Evolutionary conservation across 2,797 vertebrate species (phyloP).

Genomic region (Neosilurus hyrtlii): DNA sequence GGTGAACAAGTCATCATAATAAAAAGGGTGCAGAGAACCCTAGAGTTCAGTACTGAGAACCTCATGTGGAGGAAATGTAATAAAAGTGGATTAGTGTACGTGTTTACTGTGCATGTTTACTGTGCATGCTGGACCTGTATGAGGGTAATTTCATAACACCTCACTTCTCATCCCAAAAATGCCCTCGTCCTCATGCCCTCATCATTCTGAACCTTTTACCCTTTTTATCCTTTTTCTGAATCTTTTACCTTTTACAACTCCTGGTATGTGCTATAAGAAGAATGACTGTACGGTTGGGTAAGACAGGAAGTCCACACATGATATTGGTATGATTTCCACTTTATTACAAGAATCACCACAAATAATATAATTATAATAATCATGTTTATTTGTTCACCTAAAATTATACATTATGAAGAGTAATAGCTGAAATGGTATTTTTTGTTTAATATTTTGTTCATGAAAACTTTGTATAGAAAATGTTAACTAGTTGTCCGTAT

Average conservation of each 20-base stretch:
- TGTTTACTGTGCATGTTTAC: conserved; percentile 24
- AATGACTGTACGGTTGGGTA: conserved; percentile 37
- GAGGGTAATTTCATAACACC: conserved; percentile 5
- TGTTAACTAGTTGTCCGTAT: not conserved
- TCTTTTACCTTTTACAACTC: too few relatives aligned
- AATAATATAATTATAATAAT: not conserved
- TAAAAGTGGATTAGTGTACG: conserved; percentile 42
- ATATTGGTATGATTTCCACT: conserved; percentile 3
- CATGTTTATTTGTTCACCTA: not conserved
- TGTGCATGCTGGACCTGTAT: not conserved
- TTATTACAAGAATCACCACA: not conserved
- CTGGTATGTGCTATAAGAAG: conserved; percentile 6
- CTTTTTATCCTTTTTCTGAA: too few relatives aligned
- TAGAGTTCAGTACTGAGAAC: conserved; percentile 31
- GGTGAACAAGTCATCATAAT: not conserved
- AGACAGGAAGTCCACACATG: conserved; percentile 35
- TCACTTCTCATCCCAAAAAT: not conserved
- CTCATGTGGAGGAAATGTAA: conserved; percentile 35
- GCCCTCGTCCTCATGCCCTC: not conserved
- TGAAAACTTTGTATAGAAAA: not conserved
- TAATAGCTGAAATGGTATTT: not conserved
- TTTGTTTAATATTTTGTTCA: not conserved
- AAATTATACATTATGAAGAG: not conserved
- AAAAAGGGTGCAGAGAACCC: not conserved
- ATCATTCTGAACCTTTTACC: conserved; percentile 6